Evolutionary conservation across 2,888 invertebrate species (phyloP).

Genomic region (Amiota minor): DNA sequence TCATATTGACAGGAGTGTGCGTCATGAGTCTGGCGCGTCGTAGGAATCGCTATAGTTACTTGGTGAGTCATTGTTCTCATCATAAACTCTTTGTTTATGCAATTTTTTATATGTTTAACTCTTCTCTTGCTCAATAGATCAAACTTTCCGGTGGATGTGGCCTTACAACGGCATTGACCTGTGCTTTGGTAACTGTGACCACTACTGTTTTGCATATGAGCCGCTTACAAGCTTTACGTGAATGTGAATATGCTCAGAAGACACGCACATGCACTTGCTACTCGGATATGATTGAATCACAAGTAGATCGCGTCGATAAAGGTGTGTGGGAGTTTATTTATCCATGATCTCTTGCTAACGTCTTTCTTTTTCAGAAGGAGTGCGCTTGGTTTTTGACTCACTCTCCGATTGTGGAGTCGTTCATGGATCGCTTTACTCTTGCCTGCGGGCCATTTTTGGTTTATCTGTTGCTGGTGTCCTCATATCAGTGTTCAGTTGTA

Average conservation of each 20-base stretch:
- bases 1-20: slow-evolving; percentile 89
- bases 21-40: slow-evolving; percentile 89
- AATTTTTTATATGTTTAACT: neutral
- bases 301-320: slow-evolving; percentile 75
- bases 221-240: slow-evolving; percentile 87
- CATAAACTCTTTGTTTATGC: neutral
- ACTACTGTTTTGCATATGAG: slow-evolving; percentile 94
- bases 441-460: slow-evolving; percentile 91
- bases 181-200: slow-evolving; percentile 87
- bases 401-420: slow-evolving; percentile 92
- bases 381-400: slow-evolving; percentile 88
- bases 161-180: slow-evolving; percentile 88
- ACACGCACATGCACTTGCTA: slow-evolving; percentile 86
- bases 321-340: slow-evolving; percentile 50
- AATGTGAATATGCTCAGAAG: slow-evolving; percentile 88
- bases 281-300: slow-evolving; percentile 81
- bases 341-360: neutral
- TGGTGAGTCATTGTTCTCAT: slow-evolving; percentile 78
- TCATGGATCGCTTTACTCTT: slow-evolving; percentile 90
- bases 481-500: slow-evolving; percentile 92
- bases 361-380: slow-evolving; percentile 74
- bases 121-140: slow-evolving; percentile 76
- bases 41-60: slow-evolving; percentile 88
- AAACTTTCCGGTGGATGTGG: slow-evolving; percentile 92
- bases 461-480: slow-evolving; percentile 91